Conservation (phyloP, 2,113 vertebrate genomes). For the Podarcis raffonei region DNA sequence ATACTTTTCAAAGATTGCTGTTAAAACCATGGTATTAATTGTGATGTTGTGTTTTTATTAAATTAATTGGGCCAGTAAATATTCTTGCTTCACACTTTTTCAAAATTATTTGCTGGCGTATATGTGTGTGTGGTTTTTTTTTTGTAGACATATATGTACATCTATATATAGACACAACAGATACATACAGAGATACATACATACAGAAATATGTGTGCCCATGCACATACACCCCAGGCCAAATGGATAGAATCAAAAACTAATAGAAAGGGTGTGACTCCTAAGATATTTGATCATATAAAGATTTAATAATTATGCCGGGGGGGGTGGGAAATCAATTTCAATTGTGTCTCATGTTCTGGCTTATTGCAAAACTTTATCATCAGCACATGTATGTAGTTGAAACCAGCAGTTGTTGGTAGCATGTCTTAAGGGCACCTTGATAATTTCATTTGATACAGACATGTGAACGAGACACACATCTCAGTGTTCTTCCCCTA, state of each 20-base stretch:
- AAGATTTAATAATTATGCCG: conserved; percentile 25
- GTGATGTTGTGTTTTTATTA: neutral
- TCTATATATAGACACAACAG: neutral
- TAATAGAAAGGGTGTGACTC: conserved; percentile 29
- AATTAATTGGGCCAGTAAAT: conserved; percentile 38
- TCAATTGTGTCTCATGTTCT: neutral
- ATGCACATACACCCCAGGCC: too few species aligned
- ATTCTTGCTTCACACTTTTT: conserved; percentile 20
- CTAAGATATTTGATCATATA: conserved; percentile 7
- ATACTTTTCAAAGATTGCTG: conserved; percentile 30
- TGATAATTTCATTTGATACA: conserved; percentile 1
- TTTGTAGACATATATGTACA: neutral
- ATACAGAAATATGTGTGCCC: too few species aligned
- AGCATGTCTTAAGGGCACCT: neutral
- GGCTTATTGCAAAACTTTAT: conserved; percentile 10
- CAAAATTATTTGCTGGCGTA: neutral
- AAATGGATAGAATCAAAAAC: conserved; percentile 34
- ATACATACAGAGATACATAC: too few species aligned
- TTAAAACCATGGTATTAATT: neutral
- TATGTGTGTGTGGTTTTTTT: too few species aligned
- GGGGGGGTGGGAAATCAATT: neutral
- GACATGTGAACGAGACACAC: neutral
- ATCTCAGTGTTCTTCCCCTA: conserved; percentile 1
- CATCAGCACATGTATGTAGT: neutral
- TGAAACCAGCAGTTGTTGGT: accelerated